These are phyloP conservation scores for Tylochromis polylepis DNA, from an alignment of 2,113 vertebrate genomes.

Conservation along the genomic window DNA sequence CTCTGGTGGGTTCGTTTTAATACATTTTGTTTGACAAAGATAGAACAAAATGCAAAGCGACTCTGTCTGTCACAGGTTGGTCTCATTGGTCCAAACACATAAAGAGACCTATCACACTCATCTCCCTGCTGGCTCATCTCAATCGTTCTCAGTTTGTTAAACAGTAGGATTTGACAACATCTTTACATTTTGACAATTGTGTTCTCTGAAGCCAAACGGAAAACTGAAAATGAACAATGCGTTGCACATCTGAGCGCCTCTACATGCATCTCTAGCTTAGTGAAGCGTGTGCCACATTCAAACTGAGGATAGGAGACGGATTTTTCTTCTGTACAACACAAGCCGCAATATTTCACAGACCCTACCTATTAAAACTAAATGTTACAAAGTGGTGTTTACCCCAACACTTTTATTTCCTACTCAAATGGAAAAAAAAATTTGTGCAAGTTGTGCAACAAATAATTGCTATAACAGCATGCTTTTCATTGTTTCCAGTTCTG, in stretches of 20 bases:
- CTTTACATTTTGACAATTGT: slow-evolving; percentile 41
- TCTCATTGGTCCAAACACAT: slow-evolving; percentile 27
- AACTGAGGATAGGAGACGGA: neutral
- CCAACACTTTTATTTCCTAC: neutral
- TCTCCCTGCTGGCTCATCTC: slow-evolving; percentile 15
- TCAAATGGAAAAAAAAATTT: neutral
- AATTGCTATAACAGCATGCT: neutral
- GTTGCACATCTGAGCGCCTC: slow-evolving; percentile 30
- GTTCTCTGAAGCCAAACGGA: slow-evolving; percentile 32
- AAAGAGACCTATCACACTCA: slow-evolving; percentile 1
- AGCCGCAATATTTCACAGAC: neutral
- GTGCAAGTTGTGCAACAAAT: neutral
- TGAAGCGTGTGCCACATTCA: slow-evolving; percentile 21
- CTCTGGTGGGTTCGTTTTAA: neutral
- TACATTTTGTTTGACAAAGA: slow-evolving; percentile 11
- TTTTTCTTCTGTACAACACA: neutral
- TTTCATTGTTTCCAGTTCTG: neutral
- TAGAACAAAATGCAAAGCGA: slow-evolving; percentile 18
- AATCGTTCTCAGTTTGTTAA: slow-evolving; percentile 11
- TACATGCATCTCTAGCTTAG: neutral
- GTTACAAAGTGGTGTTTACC: neutral
- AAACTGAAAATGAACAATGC: slow-evolving; percentile 53
- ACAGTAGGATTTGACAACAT: slow-evolving; percentile 6
- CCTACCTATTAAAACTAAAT: neutral
- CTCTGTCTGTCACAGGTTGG: slow-evolving; percentile 10